Evolutionary conservation across 1,140 invertebrate genomes (phyloP).

Genomic region (Bombus confusus): DNA sequence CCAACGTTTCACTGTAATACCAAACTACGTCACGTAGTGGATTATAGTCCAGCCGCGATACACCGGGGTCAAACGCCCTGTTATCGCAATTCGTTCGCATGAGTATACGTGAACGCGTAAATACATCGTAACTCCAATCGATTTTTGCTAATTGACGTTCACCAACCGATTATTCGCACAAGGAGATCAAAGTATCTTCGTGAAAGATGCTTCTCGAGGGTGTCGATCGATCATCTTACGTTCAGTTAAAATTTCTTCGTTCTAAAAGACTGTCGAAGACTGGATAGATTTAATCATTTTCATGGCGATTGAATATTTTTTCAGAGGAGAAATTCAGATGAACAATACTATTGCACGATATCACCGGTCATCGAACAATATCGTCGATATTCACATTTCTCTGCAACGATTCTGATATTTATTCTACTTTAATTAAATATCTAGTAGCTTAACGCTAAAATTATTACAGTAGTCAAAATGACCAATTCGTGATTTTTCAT

Average conservation of each 20-base stretch:
- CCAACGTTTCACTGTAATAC: constrained; percentile 48
- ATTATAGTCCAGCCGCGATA: constrained; percentile 72
- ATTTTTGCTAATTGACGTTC: neutral
- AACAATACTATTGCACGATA: no score
- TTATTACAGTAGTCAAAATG: no score
- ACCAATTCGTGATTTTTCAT: constrained; percentile 26
- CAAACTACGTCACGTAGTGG: constrained; percentile 59
- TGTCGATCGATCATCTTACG: neutral
- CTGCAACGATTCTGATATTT: neutral
- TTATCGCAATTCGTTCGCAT: constrained; percentile 57
- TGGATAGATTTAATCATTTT: neutral
- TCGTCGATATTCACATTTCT: no score
- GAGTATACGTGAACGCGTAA: neutral
- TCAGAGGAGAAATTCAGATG: no score
- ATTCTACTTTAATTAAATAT: neutral
- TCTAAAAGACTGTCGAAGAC: neutral
- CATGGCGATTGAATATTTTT: no score
- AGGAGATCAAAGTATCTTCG: neutral
- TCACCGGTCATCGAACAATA: no score
- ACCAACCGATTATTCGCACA: neutral
- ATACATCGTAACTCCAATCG: neutral
- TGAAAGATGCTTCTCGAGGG: neutral
- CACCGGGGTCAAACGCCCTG: constrained; percentile 71
- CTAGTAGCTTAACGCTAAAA: no score
- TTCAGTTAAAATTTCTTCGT: neutral